Percentiles rank a stretch among this genome's conserved stretches.
phyloP scores from a whole-genome alignment of 2,113 vertebrate species.

The Vombatus ursinus region DNA sequence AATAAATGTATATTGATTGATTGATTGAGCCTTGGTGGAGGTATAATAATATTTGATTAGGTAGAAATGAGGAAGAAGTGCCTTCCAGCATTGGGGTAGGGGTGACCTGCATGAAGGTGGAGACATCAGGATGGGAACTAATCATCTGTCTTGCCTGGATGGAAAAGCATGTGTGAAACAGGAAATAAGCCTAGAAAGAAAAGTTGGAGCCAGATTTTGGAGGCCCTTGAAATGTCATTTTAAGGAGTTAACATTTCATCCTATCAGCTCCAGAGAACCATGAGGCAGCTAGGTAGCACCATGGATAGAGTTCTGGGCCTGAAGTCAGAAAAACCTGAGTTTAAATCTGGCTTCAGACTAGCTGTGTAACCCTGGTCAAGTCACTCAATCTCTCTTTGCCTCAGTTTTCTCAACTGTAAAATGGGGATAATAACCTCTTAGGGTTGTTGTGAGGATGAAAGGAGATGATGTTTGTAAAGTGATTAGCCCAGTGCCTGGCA shows the following conservation, averaged over 20 bases:
- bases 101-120: not conserved
- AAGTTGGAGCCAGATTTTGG: not conserved
- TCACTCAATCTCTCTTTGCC: not conserved
- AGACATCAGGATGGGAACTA: not conserved
- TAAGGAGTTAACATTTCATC: not conserved
- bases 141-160: not conserved
- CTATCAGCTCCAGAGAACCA: not conserved
- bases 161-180: not conserved
- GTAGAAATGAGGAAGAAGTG: not conserved
- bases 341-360: not conserved
- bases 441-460: not conserved
- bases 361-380: not conserved
- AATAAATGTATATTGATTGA: not conserved
- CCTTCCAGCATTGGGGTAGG: not conserved
- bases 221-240: not conserved
- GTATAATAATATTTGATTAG: not conserved
- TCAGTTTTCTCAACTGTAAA: not conserved
- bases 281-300: not conserved
- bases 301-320: not conserved
- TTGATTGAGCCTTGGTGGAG: not conserved
- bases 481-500: not conserved
- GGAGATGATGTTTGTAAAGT: not conserved
- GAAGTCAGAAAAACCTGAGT: not conserved
- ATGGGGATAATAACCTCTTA: not conserved
- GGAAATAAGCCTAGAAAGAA: not conserved